These are phyloP conservation scores for Myiozetetes cayanensis DNA, from an alignment of 2,113 vertebrate genomes.

Conservation along the genomic window DNA sequence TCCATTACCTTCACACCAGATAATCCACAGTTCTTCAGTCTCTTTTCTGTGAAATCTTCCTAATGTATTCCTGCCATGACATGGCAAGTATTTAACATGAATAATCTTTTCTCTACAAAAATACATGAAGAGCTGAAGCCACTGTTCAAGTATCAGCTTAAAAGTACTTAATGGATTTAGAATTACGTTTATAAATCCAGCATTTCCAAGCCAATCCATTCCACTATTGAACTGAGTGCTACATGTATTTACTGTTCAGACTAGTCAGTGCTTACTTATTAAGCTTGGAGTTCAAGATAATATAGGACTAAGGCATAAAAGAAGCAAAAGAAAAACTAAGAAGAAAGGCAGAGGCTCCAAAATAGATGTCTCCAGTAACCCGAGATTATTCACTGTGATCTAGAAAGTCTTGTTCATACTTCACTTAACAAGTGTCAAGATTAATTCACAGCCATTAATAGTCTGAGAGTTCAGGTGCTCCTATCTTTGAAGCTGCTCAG, in stretches of 20 bases:
- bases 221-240: not conserved
- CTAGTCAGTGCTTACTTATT: not conserved
- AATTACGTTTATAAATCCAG: not conserved
- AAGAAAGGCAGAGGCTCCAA: not conserved
- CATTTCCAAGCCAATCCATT: not conserved
- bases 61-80: not conserved
- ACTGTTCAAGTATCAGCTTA: not conserved
- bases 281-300: not conserved
- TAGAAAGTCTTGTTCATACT: not conserved
- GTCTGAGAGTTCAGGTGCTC: not conserved
- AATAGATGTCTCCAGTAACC: not conserved
- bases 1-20: not conserved
- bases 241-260: not conserved
- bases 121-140: not conserved
- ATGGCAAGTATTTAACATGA: not conserved
- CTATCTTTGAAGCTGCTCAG: not conserved
- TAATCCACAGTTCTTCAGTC: not conserved
- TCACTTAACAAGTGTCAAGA: not conserved
- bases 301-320: not conserved
- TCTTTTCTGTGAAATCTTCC: not conserved
- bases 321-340: not conserved
- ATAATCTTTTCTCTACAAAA: not conserved
- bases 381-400: not conserved
- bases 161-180: not conserved
- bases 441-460: not conserved